Base-by-base conservation (phyloP, 2,113 vertebrate species). In the Saguinus imperator region DNA sequence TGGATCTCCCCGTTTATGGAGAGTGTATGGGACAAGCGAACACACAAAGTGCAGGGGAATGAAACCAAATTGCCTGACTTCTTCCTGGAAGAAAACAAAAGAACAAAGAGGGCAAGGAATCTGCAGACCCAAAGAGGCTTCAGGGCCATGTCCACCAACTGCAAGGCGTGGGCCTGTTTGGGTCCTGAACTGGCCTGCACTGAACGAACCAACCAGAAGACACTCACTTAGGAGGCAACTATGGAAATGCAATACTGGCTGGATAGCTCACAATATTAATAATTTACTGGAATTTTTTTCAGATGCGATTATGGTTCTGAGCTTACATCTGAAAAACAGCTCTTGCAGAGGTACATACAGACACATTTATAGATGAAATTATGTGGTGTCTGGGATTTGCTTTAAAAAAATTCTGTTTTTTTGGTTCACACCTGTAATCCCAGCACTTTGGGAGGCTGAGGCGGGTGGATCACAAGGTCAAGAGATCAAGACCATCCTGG, bases 161-260 rank as follows among this genome's bases (percentile, higher is more conserved):
- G 2, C 20, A 14, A 5, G 12, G 0, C 0, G n/a, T 32, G 27
- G 17, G 5, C 27, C 27, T 7, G 43, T 2, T 18, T 6, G 21
- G 45, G 64, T 72, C 48, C 72, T 58, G 35, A 40, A 20, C 32
- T 61, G 81, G 2, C 20, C 66, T 11, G n/a, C 52, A 35, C 1
- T 0, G 18, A 61, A 27, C 16, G 29, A 35, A 52, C 6, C 40
- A 58, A 8, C 23, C 11, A 55, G 52, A 43, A 45, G 64, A 73
- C 66, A 32, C 76, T 64, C 23, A 48, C 50, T 66, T 18, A 32
- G 2, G 4, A 85, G 35, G n/a, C 16, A 4, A 43, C n/a, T 9
- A 7, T 18, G 32, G 77, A 75, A 75, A 50, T n/a, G 20, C 16
- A 73, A 43, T n/a, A n/a, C 35, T 17, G 29, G 12, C 50, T 18